Conservation (phyloP, 2,797 vertebrate genomes). For the Notamacropus eugenii region DNA sequence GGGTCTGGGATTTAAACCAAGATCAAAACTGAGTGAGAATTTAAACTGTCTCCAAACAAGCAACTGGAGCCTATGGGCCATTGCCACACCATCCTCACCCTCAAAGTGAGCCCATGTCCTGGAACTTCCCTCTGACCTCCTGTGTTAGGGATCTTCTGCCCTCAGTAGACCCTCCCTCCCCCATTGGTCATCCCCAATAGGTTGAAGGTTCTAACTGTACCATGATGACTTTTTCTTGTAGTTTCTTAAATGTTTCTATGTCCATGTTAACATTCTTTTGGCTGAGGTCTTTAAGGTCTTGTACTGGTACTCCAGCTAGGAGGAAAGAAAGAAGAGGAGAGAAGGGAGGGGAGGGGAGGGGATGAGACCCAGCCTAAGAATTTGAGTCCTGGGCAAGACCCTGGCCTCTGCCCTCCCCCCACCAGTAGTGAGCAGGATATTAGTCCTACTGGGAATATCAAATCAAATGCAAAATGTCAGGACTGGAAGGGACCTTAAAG, state of each 20-base stretch:
- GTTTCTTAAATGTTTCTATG: conserved; percentile 61
- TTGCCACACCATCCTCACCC: neutral
- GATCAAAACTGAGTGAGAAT: neutral
- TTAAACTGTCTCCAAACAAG: neutral
- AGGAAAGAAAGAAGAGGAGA: neutral
- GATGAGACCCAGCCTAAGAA: neutral
- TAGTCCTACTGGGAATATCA: neutral
- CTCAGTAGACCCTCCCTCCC: no score
- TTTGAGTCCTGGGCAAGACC: neutral
- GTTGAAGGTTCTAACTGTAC: conserved; percentile 58
- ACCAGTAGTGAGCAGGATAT: neutral
- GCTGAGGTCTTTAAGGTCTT: conserved; percentile 77
- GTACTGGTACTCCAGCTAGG: conserved; percentile 79
- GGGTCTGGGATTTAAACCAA: neutral
- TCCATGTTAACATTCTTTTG: conserved; percentile 74
- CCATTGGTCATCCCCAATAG: no score
- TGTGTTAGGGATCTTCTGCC: neutral
- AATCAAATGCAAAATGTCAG: neutral
- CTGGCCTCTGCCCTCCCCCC: neutral
- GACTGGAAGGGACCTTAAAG: neutral
- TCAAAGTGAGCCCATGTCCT: neutral
- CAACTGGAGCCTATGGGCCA: neutral
- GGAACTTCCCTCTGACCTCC: neutral
- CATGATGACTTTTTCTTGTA: conserved; percentile 73
- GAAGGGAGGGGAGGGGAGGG: no score